phyloP scores from a whole-genome alignment of 92 coral and sea anemone species.

The Blastomussa wellsi region DNA sequence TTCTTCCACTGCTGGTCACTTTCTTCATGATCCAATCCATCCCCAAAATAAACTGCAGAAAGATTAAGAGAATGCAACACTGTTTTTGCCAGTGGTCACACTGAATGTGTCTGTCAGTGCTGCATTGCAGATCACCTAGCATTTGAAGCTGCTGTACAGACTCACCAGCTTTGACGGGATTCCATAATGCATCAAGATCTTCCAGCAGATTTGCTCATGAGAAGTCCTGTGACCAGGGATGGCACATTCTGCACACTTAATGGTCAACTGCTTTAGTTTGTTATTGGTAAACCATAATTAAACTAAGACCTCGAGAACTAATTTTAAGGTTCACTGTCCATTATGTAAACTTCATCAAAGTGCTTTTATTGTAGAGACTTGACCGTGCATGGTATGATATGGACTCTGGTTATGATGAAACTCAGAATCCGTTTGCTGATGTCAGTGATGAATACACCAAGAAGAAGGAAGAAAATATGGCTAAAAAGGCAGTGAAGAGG shows the following conservation, averaged over 20 bases:
- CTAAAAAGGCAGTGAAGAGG: conserved; percentile 87
- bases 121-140: not conserved
- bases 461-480: conserved; percentile 87
- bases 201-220: too few relatives aligned
- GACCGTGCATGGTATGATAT: conserved; percentile 99
- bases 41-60: not conserved
- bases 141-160: not conserved
- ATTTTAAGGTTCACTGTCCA: not conserved
- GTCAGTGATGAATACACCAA: conserved; percentile 95
- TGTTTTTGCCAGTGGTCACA: not conserved
- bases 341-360: not conserved
- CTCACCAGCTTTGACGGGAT: not conserved
- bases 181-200: not conserved
- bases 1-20: not conserved
- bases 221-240: too few relatives aligned
- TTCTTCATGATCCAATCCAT: not conserved
- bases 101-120: not conserved
- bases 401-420: conserved; percentile 99
- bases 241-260: too few relatives aligned
- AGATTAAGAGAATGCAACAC: not conserved
- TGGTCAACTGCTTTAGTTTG: too few relatives aligned
- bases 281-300: too few relatives aligned
- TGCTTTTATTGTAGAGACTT: conserved; percentile 63
- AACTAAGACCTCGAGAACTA: too few relatives aligned
- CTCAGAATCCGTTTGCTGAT: conserved; percentile 97